These are phyloP conservation scores for Sinonovacula constricta DNA, from an alignment of 1,140 invertebrate species.

Conservation along the genomic window DNA sequence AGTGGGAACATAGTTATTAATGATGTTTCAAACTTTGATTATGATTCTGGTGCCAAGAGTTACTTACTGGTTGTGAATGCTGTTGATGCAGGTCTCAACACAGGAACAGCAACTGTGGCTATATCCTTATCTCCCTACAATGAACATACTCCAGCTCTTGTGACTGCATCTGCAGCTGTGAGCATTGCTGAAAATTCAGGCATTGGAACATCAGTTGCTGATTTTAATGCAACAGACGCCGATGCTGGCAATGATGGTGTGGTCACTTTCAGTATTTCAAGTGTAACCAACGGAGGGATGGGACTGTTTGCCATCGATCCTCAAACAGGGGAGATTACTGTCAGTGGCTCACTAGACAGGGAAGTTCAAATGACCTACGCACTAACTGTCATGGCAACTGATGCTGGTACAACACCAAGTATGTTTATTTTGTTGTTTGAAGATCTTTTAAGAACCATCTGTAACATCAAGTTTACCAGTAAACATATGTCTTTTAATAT, in stretches of 20 bases:
- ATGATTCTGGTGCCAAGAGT: slow-evolving; percentile 81
- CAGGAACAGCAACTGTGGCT: slow-evolving; percentile 51
- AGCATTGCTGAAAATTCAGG: slow-evolving; percentile 47
- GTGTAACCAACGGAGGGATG: slow-evolving; percentile 42
- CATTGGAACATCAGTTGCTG: slow-evolving; percentile 32
- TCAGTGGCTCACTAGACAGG: slow-evolving; percentile 62
- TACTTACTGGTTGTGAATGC: slow-evolving; percentile 58
- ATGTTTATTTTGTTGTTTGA: too few species aligned
- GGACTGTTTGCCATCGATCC: slow-evolving; percentile 58
- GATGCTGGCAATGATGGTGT: slow-evolving; percentile 61
- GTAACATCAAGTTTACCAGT: too few species aligned
- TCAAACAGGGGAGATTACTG: slow-evolving; percentile 51
- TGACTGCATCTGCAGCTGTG: slow-evolving; percentile 27
- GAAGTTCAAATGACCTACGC: slow-evolving; percentile 55
- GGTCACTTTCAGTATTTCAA: slow-evolving; percentile 56
- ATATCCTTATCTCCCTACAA: slow-evolving; percentile 86
- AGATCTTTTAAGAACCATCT: too few species aligned
- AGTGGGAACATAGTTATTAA: slow-evolving; percentile 64
- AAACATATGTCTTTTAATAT: too few species aligned
- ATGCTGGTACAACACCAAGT: slow-evolving; percentile 51
- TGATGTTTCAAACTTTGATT: slow-evolving; percentile 85
- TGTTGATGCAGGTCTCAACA: slow-evolving; percentile 44
- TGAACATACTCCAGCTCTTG: slow-evolving; percentile 93
- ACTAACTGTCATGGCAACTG: slow-evolving; percentile 54
- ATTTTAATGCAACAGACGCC: slow-evolving; percentile 55